Percentiles rank a stretch among this genome's conserved stretches.
Evolutionary conservation across 2,888 invertebrate species (phyloP).

Genomic region (Dorcus parallelipipedus): DNA sequence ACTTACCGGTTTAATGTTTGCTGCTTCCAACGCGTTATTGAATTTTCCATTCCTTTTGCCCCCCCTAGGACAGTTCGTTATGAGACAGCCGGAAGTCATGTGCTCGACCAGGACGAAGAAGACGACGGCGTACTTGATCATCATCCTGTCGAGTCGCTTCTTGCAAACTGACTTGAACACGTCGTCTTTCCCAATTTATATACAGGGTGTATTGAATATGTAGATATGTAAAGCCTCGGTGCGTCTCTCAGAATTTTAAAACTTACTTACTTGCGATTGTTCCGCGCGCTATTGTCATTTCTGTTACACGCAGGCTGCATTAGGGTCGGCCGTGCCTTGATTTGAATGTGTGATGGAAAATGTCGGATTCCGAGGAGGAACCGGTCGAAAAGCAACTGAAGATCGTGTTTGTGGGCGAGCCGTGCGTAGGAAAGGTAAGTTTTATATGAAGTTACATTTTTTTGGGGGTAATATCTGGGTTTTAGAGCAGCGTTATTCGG

Average conservation of each 20-base stretch:
- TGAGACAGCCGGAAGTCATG: slow-evolving; percentile 52
- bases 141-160: background rate
- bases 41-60: slow-evolving; percentile 55
- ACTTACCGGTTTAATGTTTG: slow-evolving; percentile 50
- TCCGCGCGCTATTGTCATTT: background rate
- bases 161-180: no score
- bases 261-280: background rate
- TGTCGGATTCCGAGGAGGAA: slow-evolving; percentile 67
- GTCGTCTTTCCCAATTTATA: no score
- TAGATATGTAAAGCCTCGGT: no score
- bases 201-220: no score
- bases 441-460: slow-evolving; percentile 6
- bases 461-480: slow-evolving; percentile 12
- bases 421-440: slow-evolving; percentile 78
- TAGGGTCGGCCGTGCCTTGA: background rate
- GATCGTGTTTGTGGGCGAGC: slow-evolving; percentile 76
- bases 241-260: background rate
- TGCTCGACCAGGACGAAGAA: background rate
- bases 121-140: slow-evolving; percentile 5
- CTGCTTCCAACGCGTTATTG: slow-evolving; percentile 30
- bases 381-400: slow-evolving; percentile 64
- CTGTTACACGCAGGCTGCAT: background rate
- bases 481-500: slow-evolving; percentile 61
- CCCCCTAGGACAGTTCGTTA: slow-evolving; percentile 65
- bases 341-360: slow-evolving; percentile 32